Evolutionary conservation across 2,797 vertebrate species (phyloP), one percentile per base, ranked within the genome.

Genomic region (Eulemur coronatus): DNA sequence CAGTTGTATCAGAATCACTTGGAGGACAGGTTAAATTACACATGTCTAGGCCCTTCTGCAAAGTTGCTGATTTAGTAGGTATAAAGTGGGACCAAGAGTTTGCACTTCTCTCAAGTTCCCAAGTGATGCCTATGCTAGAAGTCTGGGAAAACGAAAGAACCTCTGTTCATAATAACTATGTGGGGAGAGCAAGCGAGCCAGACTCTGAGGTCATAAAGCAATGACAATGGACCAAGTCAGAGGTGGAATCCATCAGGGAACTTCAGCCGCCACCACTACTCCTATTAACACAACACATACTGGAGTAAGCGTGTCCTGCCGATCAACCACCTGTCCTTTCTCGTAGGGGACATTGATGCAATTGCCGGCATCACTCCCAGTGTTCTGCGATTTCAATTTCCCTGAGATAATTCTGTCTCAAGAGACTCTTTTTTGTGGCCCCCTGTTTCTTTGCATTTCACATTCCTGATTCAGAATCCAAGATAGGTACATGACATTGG

Each of bases 201-300:
- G 59, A 67, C 17, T n/a, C 13, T 11, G 14, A 43, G 30, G 17
- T 5, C 6, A 24, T 7, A 38, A 72, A 72, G 13, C 43, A 18
- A 61, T 0, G 17, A 14, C 18, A 52, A 0, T 50, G 7, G 18
- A 41, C 12, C 33, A 8, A 5, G 4, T 28, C 15, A 22, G 12
- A 80, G 0, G 10, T 9, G 26, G 61, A 78, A 46, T 55, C 33
- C 61, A 35, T 30, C 7, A 13, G 6, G 17, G 26, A 7, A 38
- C n/a, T 6, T 87, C 24, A 24, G 2, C 10, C 33, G 18, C 8
- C 10, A 0, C 17, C 12, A 12, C 5, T 1, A 1, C 22, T 9
- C 13, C n/a, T 24, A 3, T 26, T 28, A 22, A 24, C 46, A 12
- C 13, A 28, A 15, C 5, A 7, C 55, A 41, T 1, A 13, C 3